These are phyloP conservation scores for Desmodus rotundus DNA, from an alignment of 2,113 vertebrate genomes.

Conservation along the genomic window DNA sequence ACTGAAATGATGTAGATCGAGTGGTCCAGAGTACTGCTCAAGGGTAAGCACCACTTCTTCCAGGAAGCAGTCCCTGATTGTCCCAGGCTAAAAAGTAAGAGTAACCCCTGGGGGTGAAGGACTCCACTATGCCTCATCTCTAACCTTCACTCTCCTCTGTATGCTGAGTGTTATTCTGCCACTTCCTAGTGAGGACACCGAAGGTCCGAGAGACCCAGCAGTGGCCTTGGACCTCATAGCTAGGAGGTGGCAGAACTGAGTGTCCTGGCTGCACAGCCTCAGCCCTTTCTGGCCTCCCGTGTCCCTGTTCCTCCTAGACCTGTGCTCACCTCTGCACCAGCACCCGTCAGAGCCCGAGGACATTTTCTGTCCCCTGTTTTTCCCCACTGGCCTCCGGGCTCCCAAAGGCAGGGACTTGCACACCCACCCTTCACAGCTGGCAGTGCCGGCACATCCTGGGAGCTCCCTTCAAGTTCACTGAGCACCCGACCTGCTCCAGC, in stretches of 20 bases:
- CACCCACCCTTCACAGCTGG: rapidly evolving
- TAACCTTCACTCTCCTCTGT: not conserved
- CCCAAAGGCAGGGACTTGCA: rapidly evolving
- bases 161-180: not conserved
- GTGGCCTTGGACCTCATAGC: rapidly evolving
- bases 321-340: not conserved
- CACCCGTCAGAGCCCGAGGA: rapidly evolving
- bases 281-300: not conserved
- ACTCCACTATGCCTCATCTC: not conserved
- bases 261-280: not conserved
- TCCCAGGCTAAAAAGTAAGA: not conserved
- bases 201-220: not conserved
- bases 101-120: not conserved
- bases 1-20: not conserved
- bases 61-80: not conserved
- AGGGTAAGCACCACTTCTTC: not conserved
- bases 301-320: not conserved
- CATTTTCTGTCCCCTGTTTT: rapidly evolving
- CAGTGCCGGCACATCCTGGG: not conserved
- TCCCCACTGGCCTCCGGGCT: not conserved
- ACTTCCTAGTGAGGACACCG: not conserved
- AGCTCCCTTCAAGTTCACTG: not conserved
- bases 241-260: not conserved
- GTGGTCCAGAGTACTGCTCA: rapidly evolving
- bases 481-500: not conserved